Evolutionary conservation across 2,797 vertebrate species (phyloP), one percentile per base, ranked within the genome.

Genomic region (Catharus ustulatus): DNA sequence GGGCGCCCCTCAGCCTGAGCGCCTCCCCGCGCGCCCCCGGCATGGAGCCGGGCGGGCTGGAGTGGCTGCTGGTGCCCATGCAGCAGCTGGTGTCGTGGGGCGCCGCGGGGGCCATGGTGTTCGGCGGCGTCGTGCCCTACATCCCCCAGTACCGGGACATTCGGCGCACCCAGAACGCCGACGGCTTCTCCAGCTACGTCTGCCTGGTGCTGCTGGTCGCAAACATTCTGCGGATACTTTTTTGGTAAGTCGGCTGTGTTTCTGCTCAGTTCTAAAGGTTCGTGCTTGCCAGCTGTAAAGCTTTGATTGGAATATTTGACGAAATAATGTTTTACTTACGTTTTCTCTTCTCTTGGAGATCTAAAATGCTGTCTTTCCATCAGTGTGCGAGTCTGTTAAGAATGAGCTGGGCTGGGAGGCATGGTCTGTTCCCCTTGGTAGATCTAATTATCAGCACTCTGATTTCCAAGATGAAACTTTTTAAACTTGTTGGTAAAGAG

Each of bases 61-160:
- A 98, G n/a, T 98, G 98, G 98, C 89, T 98, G 7, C 78, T 98
- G 93, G 95, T 92, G 34, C 97, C 98, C 11, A 32, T 98, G 49
- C 98, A 98, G 43, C 96, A 90, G 83, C 97, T 99, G 95, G 98
- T 98, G 64, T 96, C 98, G 12, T 99, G 99, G 99, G 96, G 98
- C 4, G 99, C 99, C 0, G 98, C 98, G 4, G 98, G 98, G 71
- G 99, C 99, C 94, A 99, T 99, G 98, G 98, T 99, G 69, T 99
- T 99, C 84, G 99, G 99, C 15, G 99, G 99, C 30, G 98, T 99
- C 74, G 98, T 99, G 79, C 99, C 99, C 27, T 99, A 99, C 97
- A 97, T 99, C 73, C 99, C 99, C 1, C 99, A 99, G 97, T 99
- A 99, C 98, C 91, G 99, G 43, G 98, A 99, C 96, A 99, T 99